Evolutionary conservation across 2,113 vertebrate genomes (phyloP).

Genomic region (Sakesphorus luctuosus): DNA sequence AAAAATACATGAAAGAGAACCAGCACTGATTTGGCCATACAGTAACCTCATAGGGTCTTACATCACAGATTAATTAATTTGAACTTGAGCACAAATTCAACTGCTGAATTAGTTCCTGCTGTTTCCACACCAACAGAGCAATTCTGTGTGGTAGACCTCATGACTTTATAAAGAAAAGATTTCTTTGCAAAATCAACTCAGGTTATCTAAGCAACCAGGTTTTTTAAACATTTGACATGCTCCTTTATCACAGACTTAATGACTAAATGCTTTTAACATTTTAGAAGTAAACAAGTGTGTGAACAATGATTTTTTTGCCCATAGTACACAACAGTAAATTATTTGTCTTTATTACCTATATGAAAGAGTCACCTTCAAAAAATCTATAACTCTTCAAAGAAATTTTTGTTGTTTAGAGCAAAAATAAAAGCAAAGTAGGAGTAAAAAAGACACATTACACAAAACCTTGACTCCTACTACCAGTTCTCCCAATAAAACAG

Average conservation of each 20-base stretch:
- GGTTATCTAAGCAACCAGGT: neutral
- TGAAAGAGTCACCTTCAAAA: neutral
- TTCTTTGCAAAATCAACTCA: neutral
- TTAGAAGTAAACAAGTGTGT: neutral
- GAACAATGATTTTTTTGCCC: neutral
- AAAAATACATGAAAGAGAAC: neutral
- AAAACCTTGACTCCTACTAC: neutral
- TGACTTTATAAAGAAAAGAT: neutral
- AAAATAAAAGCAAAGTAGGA: neutral
- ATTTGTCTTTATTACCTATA: neutral
- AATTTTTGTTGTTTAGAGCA: neutral
- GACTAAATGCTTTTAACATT: neutral
- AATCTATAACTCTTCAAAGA: neutral
- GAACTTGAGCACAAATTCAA: neutral
- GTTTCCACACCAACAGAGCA: neutral
- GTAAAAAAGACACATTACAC: neutral
- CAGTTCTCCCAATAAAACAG: neutral
- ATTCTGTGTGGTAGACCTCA: neutral
- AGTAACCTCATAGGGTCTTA: neutral
- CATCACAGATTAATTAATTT: neutral
- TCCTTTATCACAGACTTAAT: neutral
- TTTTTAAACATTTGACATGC: neutral
- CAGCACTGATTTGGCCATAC: neutral
- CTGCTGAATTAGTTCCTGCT: neutral
- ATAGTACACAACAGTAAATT: neutral